Conservation (phyloP, 2,888 invertebrate genomes). For the Barypeithes pellucidus region DNA sequence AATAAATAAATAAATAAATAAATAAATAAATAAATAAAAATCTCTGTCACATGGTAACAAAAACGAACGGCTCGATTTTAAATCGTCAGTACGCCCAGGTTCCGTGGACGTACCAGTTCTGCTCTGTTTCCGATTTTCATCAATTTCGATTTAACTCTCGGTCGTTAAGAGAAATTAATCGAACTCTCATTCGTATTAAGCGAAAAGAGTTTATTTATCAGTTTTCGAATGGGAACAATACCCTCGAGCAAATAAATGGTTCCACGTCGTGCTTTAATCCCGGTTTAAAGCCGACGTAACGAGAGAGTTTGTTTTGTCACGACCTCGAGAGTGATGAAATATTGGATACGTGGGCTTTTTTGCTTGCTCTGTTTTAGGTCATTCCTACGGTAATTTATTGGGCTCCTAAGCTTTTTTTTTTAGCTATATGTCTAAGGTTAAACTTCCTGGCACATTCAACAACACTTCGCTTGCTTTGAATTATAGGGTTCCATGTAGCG, state of each 20-base stretch:
- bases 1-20: no score
- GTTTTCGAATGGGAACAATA: slow-evolving; percentile 8
- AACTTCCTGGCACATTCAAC: no score
- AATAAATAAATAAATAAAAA: no score
- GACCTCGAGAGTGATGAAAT: neutral
- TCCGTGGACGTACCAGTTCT: no score
- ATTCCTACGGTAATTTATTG: neutral
- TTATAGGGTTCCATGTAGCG: no score
- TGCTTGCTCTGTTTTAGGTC: neutral
- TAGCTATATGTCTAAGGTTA: no score
- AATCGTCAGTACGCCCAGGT: no score
- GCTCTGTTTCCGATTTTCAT: no score
- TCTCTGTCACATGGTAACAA: no score
- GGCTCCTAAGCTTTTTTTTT: neutral
- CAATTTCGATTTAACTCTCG: neutral
- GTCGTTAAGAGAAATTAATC: neutral
- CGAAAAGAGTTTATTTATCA: slow-evolving; percentile 16
- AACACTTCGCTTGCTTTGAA: no score
- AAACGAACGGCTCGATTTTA: no score
- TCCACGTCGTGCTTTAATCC: slow-evolving; percentile 12
- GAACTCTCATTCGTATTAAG: neutral
- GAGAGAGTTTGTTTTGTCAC: slow-evolving; percentile 13
- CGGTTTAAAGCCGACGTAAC: slow-evolving; percentile 1
- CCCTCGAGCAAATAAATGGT: slow-evolving; percentile 12
- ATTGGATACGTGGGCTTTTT: slow-evolving; percentile 14